phyloP scores from a whole-genome alignment of 2,113 vertebrate species.

The Tricholaema leucomelas region DNA sequence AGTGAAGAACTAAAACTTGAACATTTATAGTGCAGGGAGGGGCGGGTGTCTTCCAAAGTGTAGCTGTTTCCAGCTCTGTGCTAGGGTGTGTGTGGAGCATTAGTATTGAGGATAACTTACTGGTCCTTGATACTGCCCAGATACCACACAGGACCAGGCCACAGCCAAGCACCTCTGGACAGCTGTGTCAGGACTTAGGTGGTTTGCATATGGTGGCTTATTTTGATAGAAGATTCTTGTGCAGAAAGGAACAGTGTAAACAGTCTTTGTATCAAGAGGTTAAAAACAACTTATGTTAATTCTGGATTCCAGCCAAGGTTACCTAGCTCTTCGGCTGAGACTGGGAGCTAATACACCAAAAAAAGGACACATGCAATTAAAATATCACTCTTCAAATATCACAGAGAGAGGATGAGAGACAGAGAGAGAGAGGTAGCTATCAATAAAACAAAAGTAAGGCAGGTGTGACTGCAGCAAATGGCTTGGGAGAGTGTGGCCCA shows the following conservation, averaged over 20 bases:
- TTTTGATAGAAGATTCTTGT: neutral
- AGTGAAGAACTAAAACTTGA: neutral
- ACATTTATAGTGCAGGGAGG: neutral
- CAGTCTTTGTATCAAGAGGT: neutral
- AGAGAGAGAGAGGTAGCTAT: neutral
- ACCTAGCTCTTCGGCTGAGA: neutral
- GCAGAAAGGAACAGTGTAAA: neutral
- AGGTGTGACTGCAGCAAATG: neutral
- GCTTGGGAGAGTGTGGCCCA: neutral
- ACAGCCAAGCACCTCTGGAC: neutral
- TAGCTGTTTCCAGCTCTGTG: neutral
- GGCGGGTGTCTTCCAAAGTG: rapidly evolving
- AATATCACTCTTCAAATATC: neutral
- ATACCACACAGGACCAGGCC: neutral
- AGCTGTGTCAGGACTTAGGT: rapidly evolving
- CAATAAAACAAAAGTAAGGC: neutral
- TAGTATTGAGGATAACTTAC: neutral
- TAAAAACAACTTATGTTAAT: constrained; percentile 17
- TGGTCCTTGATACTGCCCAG: neutral
- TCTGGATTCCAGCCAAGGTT: constrained; percentile 18
- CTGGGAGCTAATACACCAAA: neutral
- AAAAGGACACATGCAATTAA: neutral
- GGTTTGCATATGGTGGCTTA: neutral
- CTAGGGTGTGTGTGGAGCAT: neutral
- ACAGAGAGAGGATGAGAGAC: too few relatives aligned